These are phyloP conservation scores for Balanococcus diminutus DNA, from an alignment of 2,888 invertebrate species.

Conservation along the genomic window DNA sequence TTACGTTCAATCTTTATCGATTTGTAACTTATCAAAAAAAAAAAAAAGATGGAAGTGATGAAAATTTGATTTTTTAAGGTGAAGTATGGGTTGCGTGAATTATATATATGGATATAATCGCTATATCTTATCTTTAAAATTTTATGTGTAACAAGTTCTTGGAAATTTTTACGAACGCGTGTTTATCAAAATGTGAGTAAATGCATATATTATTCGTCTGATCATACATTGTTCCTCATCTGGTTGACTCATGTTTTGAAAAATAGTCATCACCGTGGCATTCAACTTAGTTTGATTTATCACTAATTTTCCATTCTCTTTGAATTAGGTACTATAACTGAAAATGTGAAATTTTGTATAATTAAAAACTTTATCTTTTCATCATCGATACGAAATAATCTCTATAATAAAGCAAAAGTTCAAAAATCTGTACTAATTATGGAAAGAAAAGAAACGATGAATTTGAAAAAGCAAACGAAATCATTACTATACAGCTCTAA, in stretches of 20 bases:
- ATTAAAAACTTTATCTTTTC: not conserved
- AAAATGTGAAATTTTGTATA: too few species aligned
- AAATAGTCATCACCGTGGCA: not conserved
- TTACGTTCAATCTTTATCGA: not conserved
- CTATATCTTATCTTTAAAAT: conserved; percentile 15
- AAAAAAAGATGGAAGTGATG: not conserved
- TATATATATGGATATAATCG: not conserved
- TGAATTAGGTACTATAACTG: too few species aligned
- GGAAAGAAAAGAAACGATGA: not conserved
- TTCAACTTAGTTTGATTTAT: too few species aligned
- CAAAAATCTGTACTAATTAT: not conserved
- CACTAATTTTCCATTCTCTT: too few species aligned
- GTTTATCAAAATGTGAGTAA: not conserved
- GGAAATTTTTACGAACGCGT: not conserved
- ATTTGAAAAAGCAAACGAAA: too few species aligned
- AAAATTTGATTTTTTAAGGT: not conserved
- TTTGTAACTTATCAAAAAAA: not conserved
- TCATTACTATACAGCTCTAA: too few species aligned
- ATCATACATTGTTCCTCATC: not conserved
- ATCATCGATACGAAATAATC: not conserved
- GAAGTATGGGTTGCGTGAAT: not conserved
- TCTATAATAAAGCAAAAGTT: not conserved
- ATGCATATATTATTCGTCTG: not conserved
- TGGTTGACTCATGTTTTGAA: not conserved
- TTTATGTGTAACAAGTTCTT: conserved; percentile 28